Evolutionary conservation across 2,888 invertebrate genomes (phyloP).

Genomic region (Cerceris ruficornis): DNA sequence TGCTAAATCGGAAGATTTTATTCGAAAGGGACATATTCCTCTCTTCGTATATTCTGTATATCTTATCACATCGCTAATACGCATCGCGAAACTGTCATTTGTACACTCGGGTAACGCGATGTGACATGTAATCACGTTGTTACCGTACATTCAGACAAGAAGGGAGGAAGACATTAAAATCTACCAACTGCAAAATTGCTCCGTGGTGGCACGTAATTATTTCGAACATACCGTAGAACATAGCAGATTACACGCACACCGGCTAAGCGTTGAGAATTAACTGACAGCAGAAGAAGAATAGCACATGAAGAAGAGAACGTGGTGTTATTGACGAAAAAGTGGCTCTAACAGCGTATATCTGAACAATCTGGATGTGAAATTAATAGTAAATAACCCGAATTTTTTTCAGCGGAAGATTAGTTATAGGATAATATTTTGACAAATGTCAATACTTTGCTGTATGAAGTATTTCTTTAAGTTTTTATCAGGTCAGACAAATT

Average conservation of each 20-base stretch:
- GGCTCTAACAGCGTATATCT: too few relatives aligned
- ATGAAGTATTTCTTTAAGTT: too few relatives aligned
- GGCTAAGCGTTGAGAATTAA: constrained; percentile 25
- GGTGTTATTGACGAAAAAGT: constrained; percentile 9
- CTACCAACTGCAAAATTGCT: constrained; percentile 63
- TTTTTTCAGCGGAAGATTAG: not conserved
- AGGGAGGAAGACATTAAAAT: constrained; percentile 60
- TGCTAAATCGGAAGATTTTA: too few relatives aligned
- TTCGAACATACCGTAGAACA: constrained; percentile 27
- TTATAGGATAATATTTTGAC: too few relatives aligned
- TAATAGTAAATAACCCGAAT: not conserved
- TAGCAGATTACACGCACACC: constrained; percentile 13
- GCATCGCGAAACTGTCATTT: constrained; percentile 48
- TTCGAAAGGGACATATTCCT: too few relatives aligned
- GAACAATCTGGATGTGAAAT: too few relatives aligned
- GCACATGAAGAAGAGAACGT: constrained; percentile 16
- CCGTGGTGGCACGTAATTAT: constrained; percentile 58
- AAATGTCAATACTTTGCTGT: too few relatives aligned
- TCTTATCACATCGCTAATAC: constrained; percentile 51
- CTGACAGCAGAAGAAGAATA: constrained; percentile 20
- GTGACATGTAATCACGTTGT: constrained; percentile 65
- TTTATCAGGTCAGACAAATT: too few relatives aligned
- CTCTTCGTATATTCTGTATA: not conserved
- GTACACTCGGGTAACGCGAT: constrained; percentile 40
- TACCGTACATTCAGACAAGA: constrained; percentile 54